Conservation (phyloP, 2,888 invertebrate genomes). For the Sarcophaga subvicina region DNA sequence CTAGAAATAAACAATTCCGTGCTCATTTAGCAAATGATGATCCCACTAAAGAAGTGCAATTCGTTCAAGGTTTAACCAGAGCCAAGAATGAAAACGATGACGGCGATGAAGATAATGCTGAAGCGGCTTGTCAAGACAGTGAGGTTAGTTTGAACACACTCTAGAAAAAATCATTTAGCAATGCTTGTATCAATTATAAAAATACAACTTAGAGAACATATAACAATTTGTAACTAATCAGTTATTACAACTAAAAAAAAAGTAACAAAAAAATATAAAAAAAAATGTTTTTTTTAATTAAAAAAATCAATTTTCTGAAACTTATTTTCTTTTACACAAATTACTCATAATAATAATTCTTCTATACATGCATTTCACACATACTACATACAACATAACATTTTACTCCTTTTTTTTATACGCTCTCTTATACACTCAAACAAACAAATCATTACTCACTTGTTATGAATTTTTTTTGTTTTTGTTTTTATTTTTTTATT, state of each 20-base stretch:
- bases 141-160: conserved; percentile 76
- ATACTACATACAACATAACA: conserved; percentile 5
- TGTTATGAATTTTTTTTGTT: background rate
- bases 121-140: conserved; percentile 78
- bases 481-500: too few relatives aligned
- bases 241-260: conserved; percentile 23
- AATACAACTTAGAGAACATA: conserved; percentile 33
- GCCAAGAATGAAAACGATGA: conserved; percentile 72
- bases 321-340: conserved; percentile 48
- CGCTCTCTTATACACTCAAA: conserved; percentile 44
- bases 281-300: conserved; percentile 6
- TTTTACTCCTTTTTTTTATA: too few relatives aligned
- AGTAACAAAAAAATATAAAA: background rate
- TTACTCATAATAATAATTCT: conserved; percentile 17
- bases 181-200: conserved; percentile 32
- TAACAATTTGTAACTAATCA: conserved; percentile 75
- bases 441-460: conserved; percentile 37
- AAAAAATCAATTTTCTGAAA: conserved; percentile 38
- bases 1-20: conserved; percentile 88
- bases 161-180: too few relatives aligned
- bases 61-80: conserved; percentile 72
- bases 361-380: conserved; percentile 18
- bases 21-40: conserved; percentile 89
- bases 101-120: conserved; percentile 71
- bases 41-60: conserved; percentile 83